Base-by-base conservation (phyloP, 2,113 vertebrate genomes). In the Sula dactylatra region DNA sequence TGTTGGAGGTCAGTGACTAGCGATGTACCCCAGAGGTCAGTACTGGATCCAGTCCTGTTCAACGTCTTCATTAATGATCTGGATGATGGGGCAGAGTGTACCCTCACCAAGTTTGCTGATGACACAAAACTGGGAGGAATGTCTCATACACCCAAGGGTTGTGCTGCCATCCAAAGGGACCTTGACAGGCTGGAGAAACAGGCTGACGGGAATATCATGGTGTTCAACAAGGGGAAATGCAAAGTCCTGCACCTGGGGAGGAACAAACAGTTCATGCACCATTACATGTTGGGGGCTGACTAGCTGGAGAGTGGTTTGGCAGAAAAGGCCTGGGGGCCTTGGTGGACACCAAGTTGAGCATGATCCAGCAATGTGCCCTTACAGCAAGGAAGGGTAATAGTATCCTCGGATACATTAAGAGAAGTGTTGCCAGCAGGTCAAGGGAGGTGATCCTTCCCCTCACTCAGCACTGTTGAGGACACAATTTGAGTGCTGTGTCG, bases 261-360 rank as follows among this genome's bases (percentile, higher is more conserved):
- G 76, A 77, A 77, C 45, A 85, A 55, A 13, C 27, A 81, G 45
- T 34, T 71, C 20, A 44, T 13, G 27, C 16, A 65, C 6, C 16
- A 38, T 42, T 49, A 34, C 0, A 5, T 34, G 14, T 0, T 70
- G 31, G 4, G 16, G 38, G 34, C 56, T 0, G 0, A 54, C 6
- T 9, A 36, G 20, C 45, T 66, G 40, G n/a, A 59, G 19, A 54
- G 17, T 0, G 81, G 38, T 49, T 38, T 65, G 22, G n/a, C 31
- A 71, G 59, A 56, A 79, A 58, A 21, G 34, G 15, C 14, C 47
- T 52, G 12, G 3, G 15, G 17, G 36, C 56, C 24, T 45, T 62
- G 42, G 19, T 67, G n/a, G 27, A 73, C 38, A 64, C 26, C 34
- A 64, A 49, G 62, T 10, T 31, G 12, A 38, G 70, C 21, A 11